A percentile compares a stretch with the other conserved stretches of the same genome.
Evolutionary conservation across 2,888 invertebrate genomes (phyloP).

Genomic region (Azorinus chamasolen): DNA sequence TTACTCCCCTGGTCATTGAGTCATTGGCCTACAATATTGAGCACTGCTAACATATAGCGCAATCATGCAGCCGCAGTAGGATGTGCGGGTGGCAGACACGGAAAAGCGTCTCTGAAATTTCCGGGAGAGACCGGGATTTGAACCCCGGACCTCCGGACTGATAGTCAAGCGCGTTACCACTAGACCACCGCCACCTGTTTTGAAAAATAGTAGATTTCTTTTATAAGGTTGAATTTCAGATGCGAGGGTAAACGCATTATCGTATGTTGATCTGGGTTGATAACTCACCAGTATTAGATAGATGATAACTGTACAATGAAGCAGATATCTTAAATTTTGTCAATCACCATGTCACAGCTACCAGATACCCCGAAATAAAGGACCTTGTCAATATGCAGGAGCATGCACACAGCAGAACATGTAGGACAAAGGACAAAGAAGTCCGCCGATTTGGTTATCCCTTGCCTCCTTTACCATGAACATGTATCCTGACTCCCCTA

Average conservation of each 20-base stretch:
- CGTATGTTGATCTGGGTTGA: slow-evolving; percentile 51
- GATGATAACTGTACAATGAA: not conserved
- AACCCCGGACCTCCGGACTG: too few species aligned
- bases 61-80: too few species aligned
- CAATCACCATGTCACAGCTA: too few species aligned
- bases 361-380: slow-evolving; percentile 1
- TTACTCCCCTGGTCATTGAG: too few species aligned
- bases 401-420: slow-evolving; percentile 9
- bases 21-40: too few species aligned
- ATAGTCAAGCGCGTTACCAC: too few species aligned
- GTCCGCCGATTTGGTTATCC: slow-evolving; percentile 48
- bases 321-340: too few species aligned
- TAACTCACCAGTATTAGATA: not conserved
- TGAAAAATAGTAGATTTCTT: slow-evolving; percentile 13
- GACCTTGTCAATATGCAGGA: not conserved
- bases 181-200: too few species aligned
- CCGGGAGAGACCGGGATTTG: too few species aligned
- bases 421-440: slow-evolving; percentile 24
- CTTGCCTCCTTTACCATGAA: slow-evolving; percentile 48
- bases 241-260: slow-evolving; percentile 64
- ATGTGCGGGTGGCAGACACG: too few species aligned
- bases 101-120: too few species aligned
- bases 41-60: too few species aligned
- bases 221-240: slow-evolving; percentile 59
- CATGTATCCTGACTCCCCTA: slow-evolving; percentile 48